Conservation (phyloP, 2,888 invertebrate genomes). For the Drosophila mayaguana region DNA sequence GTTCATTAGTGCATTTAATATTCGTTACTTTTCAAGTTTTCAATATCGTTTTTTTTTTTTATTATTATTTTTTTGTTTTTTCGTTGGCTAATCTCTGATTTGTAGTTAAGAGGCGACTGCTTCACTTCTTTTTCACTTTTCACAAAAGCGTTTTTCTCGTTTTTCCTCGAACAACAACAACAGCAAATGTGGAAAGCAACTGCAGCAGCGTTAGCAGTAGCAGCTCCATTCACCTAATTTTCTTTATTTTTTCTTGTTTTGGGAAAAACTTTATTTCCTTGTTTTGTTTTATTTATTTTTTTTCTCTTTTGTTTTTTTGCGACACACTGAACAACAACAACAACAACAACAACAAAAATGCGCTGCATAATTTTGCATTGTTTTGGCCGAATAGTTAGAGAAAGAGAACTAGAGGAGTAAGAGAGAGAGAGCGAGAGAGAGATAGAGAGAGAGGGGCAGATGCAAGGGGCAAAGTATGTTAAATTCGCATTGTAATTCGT, state of each 20-base stretch:
- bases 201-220: not conserved
- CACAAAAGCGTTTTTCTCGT: slow-evolving; percentile 14
- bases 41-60: not conserved
- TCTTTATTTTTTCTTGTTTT: slow-evolving; percentile 32
- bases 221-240: slow-evolving; percentile 79
- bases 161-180: slow-evolving; percentile 1
- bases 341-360: slow-evolving; percentile 32
- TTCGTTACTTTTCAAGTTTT: not conserved
- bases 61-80: slow-evolving; percentile 8
- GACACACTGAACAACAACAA: slow-evolving; percentile 48
- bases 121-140: slow-evolving; percentile 34
- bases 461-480: slow-evolving; percentile 7
- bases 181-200: slow-evolving; percentile 10
- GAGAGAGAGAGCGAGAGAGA: not conserved
- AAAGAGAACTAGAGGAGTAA: not conserved
- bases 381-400: slow-evolving; percentile 29
- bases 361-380: slow-evolving; percentile 57
- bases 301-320: slow-evolving; percentile 17
- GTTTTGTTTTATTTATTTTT: slow-evolving; percentile 12
- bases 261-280: slow-evolving; percentile 47
- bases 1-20: slow-evolving; percentile 9
- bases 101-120: slow-evolving; percentile 10
- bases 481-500: slow-evolving; percentile 55
- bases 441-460: not conserved
- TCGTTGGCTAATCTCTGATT: slow-evolving; percentile 42